phyloP scores from a whole-genome alignment of 1,140 invertebrate genomes.

The Plectrocnemia conspersa region DNA sequence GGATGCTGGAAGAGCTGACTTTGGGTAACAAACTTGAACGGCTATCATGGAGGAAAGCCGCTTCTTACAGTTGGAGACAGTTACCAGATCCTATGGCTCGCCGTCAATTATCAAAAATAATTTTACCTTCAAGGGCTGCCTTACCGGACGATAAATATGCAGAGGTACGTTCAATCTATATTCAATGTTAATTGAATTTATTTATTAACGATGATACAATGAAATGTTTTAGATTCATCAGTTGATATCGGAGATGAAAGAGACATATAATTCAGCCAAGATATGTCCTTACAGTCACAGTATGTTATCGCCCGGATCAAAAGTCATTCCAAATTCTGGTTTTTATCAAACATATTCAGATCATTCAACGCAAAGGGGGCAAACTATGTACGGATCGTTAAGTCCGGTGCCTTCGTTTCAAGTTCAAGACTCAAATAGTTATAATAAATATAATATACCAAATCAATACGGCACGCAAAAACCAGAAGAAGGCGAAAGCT shows the following conservation, averaged over 20 bases:
- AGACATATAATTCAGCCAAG: constrained; percentile 66
- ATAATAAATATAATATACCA: constrained; percentile 4
- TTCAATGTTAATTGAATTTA: background rate
- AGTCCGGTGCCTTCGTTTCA: constrained; percentile 1
- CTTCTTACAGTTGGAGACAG: constrained; percentile 61
- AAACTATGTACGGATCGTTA: background rate
- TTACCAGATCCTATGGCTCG: constrained; percentile 63
- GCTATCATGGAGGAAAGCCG: constrained; percentile 67
- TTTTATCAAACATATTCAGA: constrained; percentile 8
- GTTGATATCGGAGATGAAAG: constrained; percentile 75
- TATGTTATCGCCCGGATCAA: background rate
- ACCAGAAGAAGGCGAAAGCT: constrained; percentile 41
- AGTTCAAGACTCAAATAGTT: constrained; percentile 7
- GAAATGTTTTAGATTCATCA: constrained; percentile 59
- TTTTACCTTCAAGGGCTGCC: constrained; percentile 65
- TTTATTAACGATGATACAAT: background rate
- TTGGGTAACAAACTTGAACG: constrained; percentile 68
- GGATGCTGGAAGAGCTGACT: constrained; percentile 68
- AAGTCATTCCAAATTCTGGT: background rate
- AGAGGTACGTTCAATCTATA: constrained; percentile 52
- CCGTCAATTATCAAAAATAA: constrained; percentile 67
- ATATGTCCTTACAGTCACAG: constrained; percentile 62
- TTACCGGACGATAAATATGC: constrained; percentile 69
- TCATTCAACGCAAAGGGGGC: background rate
- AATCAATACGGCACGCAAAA: constrained; percentile 5